phyloP scores from a whole-genome alignment of 1,140 invertebrate genomes.

The Trypoxylus dichotomus region DNA sequence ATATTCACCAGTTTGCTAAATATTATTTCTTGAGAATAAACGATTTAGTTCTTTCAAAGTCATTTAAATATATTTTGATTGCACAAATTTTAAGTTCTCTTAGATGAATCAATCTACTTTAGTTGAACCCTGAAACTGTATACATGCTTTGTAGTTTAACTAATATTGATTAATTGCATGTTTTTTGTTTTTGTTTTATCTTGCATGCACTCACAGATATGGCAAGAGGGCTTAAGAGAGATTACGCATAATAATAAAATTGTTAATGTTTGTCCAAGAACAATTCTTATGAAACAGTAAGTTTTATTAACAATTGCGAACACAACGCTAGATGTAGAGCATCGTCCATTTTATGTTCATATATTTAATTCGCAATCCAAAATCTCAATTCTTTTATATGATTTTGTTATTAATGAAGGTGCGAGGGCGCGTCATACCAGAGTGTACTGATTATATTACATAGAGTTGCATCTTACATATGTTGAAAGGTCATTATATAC shows the following conservation, averaged over 20 bases:
- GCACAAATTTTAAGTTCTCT: too few species aligned
- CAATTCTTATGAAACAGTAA: conserved; percentile 98
- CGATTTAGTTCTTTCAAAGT: too few species aligned
- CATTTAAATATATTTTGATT: too few species aligned
- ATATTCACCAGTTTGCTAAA: too few species aligned
- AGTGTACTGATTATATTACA: too few species aligned
- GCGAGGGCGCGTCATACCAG: too few species aligned
- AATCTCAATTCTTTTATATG: too few species aligned
- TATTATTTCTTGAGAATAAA: too few species aligned
- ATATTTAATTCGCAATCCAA: background rate
- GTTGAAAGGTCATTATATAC: too few species aligned
- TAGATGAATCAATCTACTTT: too few species aligned
- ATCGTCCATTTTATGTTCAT: background rate
- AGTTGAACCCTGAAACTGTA: background rate
- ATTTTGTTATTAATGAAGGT: too few species aligned
- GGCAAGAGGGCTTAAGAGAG: conserved; percentile 85
- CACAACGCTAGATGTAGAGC: background rate
- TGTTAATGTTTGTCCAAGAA: conserved; percentile 93
- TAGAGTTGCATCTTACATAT: too few species aligned
- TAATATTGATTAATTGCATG: conserved; percentile 21
- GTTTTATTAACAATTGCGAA: conserved; percentile 53
- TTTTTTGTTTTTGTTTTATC: conserved; percentile 32
- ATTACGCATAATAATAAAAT: conserved; percentile 98
- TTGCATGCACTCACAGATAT: conserved; percentile 65
- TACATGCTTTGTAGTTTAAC: conserved; percentile 7